Evolutionary conservation across 2,113 vertebrate species (phyloP), one percentile per base, ranked within the genome.

Genomic region (Chaenocephalus aceratus): DNA sequence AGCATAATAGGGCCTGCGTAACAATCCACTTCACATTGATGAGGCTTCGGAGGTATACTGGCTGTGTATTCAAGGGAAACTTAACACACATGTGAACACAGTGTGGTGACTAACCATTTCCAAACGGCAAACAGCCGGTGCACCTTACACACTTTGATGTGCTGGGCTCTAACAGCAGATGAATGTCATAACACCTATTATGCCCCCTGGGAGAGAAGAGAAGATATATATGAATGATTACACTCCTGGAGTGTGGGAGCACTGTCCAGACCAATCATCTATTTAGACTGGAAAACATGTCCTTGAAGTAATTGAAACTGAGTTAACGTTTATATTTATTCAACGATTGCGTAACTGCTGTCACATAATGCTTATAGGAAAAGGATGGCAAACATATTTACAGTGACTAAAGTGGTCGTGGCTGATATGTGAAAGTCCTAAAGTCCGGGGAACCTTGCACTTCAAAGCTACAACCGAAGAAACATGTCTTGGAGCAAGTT

Each of bases 71-170:
- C 44, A 41, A 60, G 21, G 10, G 2, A 11, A 46, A 45, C 34
- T 1, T 53, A 14, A n/a, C 21, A 6, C 59, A 62, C 14, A 60
- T 21, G 51, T 68, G 51, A 16, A n/a, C n/a, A n/a, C n/a, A n/a
- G n/a, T n/a, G n/a, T n/a, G n/a, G n/a, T 41, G 74, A 51, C 4
- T 72, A 85, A 93, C 79, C 44, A 59, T 80, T 75, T 86, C 68
- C 46, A 75, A 89, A 84, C 68, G 36, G 66, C 72, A 72, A 72
- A 62, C 64, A 82, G 54, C 60, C 57, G 63, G 72, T 77, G 58
- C 75, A 74, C 73, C 72, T 53, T 26, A 75, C 80, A 79, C 1
- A 83, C 72, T 88, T 85, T 72, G 79, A 91, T 91, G 86, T 82
- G 57, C 52, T 67, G 51, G 67, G 82, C 63, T 73, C 80, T 79